phyloP scores from a whole-genome alignment of 2,888 invertebrate species.

The Periphyllus acericola region DNA sequence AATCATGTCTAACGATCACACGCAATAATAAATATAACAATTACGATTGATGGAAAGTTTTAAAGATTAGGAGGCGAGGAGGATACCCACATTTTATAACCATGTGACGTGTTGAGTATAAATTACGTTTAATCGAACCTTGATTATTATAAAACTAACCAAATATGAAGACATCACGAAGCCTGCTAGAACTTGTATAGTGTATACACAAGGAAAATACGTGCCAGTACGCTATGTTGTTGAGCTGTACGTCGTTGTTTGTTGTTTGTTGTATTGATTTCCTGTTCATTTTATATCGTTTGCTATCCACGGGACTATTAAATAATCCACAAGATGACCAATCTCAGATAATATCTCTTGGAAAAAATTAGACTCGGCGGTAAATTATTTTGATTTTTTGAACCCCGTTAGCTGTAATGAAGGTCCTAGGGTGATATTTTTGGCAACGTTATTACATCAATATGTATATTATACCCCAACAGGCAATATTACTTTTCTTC shows the following conservation, averaged over 20 bases:
- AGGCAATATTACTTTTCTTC: too few species aligned
- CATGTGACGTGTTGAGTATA: not conserved
- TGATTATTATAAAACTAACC: not conserved
- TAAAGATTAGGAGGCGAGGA: not conserved
- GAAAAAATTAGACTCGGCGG: too few species aligned
- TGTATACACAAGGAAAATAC: not conserved
- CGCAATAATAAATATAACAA: not conserved
- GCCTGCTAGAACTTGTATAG: not conserved
- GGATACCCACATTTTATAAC: not conserved
- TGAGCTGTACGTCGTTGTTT: too few species aligned
- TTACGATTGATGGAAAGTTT: not conserved
- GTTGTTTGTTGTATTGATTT: too few species aligned
- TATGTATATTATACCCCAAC: too few species aligned
- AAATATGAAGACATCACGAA: not conserved
- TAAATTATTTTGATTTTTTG: not conserved
- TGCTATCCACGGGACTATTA: too few species aligned
- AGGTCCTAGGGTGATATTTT: too few species aligned
- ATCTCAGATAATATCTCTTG: too few species aligned
- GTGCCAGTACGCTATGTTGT: too few species aligned
- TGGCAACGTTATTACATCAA: too few species aligned
- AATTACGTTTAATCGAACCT: not conserved
- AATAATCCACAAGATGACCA: too few species aligned
- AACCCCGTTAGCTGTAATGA: not conserved
- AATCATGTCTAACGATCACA: not conserved
- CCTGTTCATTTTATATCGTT: too few species aligned